Percentiles rank a stretch among this genome's conserved stretches.
Evolutionary conservation across 1,140 invertebrate species (phyloP).

Genomic region (Lasioglossum baleicum): DNA sequence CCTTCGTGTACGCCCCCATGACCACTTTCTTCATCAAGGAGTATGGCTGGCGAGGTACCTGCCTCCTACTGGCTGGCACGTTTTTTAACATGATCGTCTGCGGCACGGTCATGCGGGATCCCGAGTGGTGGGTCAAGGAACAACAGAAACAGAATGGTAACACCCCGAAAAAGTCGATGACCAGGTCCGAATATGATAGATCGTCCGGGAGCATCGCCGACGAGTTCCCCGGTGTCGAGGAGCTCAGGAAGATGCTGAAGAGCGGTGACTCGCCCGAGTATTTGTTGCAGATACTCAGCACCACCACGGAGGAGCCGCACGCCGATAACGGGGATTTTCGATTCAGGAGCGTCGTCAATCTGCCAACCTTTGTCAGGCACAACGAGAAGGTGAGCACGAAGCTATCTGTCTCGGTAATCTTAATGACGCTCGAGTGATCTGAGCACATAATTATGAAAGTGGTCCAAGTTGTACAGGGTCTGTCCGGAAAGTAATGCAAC

Average conservation of each 20-base stretch:
- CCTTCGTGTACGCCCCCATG: slow-evolving; percentile 92
- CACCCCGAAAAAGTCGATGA: slow-evolving; percentile 70
- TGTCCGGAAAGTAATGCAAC: too few relatives aligned
- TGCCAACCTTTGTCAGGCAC: slow-evolving; percentile 87
- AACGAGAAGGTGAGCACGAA: slow-evolving; percentile 82
- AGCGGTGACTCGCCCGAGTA: slow-evolving; percentile 84
- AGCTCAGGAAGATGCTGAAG: slow-evolving; percentile 84
- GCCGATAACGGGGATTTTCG: slow-evolving; percentile 70
- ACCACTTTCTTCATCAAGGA: slow-evolving; percentile 87
- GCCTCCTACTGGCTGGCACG: slow-evolving; percentile 89
- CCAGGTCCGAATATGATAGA: slow-evolving; percentile 72
- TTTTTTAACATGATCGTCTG: slow-evolving; percentile 94
- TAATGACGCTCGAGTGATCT: too few relatives aligned
- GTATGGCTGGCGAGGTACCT: slow-evolving; percentile 93
- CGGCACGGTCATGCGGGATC: slow-evolving; percentile 92
- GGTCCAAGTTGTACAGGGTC: too few relatives aligned
- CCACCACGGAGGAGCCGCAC: slow-evolving; percentile 75
- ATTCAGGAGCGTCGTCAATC: slow-evolving; percentile 84
- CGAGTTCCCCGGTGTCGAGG: slow-evolving; percentile 83
- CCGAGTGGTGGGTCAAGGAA: slow-evolving; percentile 87
- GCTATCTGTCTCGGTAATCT: too few relatives aligned
- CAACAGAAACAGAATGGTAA: slow-evolving; percentile 77
- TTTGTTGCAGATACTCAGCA: slow-evolving; percentile 83
- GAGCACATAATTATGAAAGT: too few relatives aligned
- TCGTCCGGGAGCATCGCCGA: slow-evolving; percentile 79